Conservation (phyloP, 2,113 vertebrate species). For the Cololabis saira region DNA sequence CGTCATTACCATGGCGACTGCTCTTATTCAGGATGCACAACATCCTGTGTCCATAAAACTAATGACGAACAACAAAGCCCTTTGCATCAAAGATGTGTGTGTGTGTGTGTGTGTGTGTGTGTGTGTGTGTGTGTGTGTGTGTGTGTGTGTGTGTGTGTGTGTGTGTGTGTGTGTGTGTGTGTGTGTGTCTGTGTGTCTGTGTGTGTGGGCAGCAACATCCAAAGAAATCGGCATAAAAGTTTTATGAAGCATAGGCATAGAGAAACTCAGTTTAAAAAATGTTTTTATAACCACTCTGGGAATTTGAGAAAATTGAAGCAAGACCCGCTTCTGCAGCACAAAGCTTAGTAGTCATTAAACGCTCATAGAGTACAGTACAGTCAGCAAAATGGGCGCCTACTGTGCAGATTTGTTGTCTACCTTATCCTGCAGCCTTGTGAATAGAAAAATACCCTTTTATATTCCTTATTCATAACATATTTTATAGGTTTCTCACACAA, state of each 20-base stretch:
- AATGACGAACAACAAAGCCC: too few species aligned
- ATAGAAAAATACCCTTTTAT: conserved; percentile 11
- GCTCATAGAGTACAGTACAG: conserved; percentile 27
- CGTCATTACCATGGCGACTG: background rate
- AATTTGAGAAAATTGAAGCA: conserved; percentile 25
- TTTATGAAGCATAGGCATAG: background rate
- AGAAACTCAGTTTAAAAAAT: conserved; percentile 3
- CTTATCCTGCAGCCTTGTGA: background rate
- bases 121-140: too few species aligned
- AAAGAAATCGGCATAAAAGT: background rate
- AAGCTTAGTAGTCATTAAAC: conserved; percentile 29
- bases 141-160: too few species aligned
- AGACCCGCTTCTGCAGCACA: conserved; percentile 7
- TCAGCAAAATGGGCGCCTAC: conserved; percentile 26
- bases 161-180: too few species aligned
- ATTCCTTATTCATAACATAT: too few species aligned
- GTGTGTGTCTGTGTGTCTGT: too few species aligned
- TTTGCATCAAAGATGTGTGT: background rate
- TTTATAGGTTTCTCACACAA: too few species aligned
- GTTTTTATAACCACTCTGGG: conserved; percentile 22
- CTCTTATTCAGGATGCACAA: background rate
- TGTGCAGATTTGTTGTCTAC: conserved; percentile 21
- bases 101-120: too few species aligned
- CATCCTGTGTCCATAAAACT: background rate
- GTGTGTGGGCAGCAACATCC: background rate